Conservation (phyloP, 1,140 invertebrate species). For the Polypedilum pembai region DNA sequence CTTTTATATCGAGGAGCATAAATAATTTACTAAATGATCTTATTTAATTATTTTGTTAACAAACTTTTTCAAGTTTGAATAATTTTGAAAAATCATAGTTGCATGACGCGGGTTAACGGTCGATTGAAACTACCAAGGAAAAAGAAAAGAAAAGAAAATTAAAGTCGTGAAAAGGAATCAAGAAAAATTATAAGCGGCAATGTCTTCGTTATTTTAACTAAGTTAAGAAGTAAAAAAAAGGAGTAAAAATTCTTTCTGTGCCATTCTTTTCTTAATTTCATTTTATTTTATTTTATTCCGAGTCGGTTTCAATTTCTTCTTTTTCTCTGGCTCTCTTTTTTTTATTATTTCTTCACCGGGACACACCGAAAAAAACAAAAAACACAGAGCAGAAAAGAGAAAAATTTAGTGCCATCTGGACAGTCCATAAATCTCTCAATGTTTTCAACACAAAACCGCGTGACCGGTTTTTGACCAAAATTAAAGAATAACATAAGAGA, state of each 20-base stretch:
- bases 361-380: not conserved
- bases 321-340: not conserved
- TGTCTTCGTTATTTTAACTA: slow-evolving; percentile 17
- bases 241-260: not conserved
- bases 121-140: too few species aligned
- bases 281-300: not conserved
- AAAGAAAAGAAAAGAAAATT: not conserved
- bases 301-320: not conserved
- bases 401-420: slow-evolving; percentile 28
- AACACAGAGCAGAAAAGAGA: not conserved
- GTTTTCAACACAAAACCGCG: slow-evolving; percentile 23
- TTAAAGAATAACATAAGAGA: not conserved
- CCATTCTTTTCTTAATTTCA: not conserved
- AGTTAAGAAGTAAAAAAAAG: not conserved
- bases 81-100: too few species aligned
- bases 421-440: slow-evolving; percentile 21
- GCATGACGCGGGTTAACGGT: too few species aligned
- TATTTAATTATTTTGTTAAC: too few species aligned
- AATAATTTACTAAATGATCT: too few species aligned
- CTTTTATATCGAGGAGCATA: too few species aligned
- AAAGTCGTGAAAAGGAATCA: slow-evolving; percentile 13
- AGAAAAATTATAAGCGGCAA: slow-evolving; percentile 24
- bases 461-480: slow-evolving; percentile 23
- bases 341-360: not conserved
- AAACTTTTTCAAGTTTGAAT: too few species aligned